Evolutionary conservation across 2,888 invertebrate species (phyloP).

Genomic region (Pterobdella sp.): DNA sequence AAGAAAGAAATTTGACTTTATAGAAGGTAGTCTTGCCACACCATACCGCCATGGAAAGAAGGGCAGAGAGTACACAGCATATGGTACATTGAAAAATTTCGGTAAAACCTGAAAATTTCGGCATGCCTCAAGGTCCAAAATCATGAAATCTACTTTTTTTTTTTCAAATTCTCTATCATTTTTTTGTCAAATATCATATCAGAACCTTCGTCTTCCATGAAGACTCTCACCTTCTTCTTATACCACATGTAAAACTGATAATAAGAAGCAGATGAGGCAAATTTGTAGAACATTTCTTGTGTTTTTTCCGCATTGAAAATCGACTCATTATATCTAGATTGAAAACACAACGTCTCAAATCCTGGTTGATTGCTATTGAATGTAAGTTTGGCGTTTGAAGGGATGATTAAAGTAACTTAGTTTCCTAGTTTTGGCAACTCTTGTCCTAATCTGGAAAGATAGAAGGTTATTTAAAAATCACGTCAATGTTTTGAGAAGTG

Average conservation of each 20-base stretch:
- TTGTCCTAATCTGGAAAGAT: neutral
- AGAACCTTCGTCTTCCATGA: neutral
- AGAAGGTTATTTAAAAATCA: slow-evolving; percentile 13
- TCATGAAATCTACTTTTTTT: slow-evolving; percentile 15
- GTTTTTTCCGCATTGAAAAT: neutral
- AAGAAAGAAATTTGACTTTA: neutral
- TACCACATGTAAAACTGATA: neutral
- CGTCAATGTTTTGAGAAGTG: too few species aligned
- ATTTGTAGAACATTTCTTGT: neutral
- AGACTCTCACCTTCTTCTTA: neutral
- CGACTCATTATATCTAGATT: neutral
- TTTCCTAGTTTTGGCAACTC: slow-evolving; percentile 15
- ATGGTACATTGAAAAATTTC: slow-evolving; percentile 13
- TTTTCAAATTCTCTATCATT: slow-evolving; percentile 12
- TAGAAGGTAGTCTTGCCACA: slow-evolving; percentile 20
- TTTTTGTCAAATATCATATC: slow-evolving; percentile 13
- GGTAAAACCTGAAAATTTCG: neutral
- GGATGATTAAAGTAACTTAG: slow-evolving; percentile 6
- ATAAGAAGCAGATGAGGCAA: neutral
- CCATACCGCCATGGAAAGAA: slow-evolving; percentile 1
- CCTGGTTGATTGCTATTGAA: neutral
- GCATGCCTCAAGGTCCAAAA: neutral
- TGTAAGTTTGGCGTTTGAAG: slow-evolving; percentile 8
- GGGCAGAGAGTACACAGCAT: neutral
- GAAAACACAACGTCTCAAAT: neutral